Conservation (phyloP, 2,113 vertebrate species). For the Xiphias gladius region DNA sequence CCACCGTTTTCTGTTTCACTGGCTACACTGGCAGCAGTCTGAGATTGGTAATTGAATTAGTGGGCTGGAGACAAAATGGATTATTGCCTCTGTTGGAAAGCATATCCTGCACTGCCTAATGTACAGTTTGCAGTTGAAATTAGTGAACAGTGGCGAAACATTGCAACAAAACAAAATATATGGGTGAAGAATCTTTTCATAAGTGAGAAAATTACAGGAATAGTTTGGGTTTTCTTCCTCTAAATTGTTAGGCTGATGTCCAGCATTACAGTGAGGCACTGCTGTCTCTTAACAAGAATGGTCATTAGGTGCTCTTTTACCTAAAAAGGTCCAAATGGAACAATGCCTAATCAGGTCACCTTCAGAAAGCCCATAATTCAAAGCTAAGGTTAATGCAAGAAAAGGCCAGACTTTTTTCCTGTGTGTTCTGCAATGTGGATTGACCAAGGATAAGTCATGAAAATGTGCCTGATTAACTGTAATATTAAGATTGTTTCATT, state of each 20-base stretch:
- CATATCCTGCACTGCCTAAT: not conserved
- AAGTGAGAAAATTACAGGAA: not conserved
- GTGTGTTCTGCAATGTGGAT: not conserved
- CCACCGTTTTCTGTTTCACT: constrained; percentile 26
- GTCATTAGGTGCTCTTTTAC: constrained; percentile 47
- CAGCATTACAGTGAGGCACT: not conserved
- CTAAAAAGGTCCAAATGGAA: constrained; percentile 49
- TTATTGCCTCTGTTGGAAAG: constrained; percentile 33
- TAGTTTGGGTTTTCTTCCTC: not conserved
- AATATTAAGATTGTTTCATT: not conserved
- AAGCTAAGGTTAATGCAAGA: constrained; percentile 15
- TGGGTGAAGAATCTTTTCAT: not conserved
- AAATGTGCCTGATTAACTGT: not conserved
- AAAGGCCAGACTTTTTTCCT: constrained; percentile 41
- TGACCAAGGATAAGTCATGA: not conserved
- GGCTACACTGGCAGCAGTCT: constrained; percentile 35
- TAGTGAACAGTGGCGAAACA: not conserved
- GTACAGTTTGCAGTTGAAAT: not conserved
- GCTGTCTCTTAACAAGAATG: constrained; percentile 10
- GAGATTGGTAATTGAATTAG: constrained; percentile 70
- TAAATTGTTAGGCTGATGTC: not conserved
- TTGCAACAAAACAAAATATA: not conserved
- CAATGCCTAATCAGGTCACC: constrained; percentile 46
- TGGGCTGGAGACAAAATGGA: constrained; percentile 57
- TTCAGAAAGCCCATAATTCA: constrained; percentile 46